These are phyloP conservation scores for Ricordea florida DNA, from an alignment of 92 coral and sea anemone genomes.

Conservation along the genomic window DNA sequence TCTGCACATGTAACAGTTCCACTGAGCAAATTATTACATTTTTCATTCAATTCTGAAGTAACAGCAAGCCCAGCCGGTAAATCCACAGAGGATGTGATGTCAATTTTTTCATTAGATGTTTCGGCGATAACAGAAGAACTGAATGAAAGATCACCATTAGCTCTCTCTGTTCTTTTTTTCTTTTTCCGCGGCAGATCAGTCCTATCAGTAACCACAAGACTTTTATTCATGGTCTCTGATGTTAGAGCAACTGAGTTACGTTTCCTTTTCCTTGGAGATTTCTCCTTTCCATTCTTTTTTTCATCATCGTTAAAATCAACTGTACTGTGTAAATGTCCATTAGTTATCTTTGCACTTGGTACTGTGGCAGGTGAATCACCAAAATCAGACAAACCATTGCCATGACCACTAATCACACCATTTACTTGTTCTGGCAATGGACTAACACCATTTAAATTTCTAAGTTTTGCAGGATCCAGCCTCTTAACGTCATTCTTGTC, in stretches of 20 bases:
- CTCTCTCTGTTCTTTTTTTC: conserved; percentile 1
- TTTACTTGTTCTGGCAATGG: conserved; percentile 17
- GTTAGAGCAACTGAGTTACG: background rate
- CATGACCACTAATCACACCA: background rate
- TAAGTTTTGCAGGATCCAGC: conserved; percentile 35
- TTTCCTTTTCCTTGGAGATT: conserved; percentile 5
- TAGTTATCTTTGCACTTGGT: background rate
- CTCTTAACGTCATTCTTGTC: conserved; percentile 67
- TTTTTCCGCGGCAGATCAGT: conserved; percentile 31
- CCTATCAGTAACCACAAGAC: background rate
- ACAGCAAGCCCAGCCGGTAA: background rate
- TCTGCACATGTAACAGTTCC: background rate
- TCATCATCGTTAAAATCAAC: background rate
- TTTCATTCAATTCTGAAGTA: background rate
- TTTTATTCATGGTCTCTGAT: background rate
- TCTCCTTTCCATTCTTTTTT: conserved; percentile 1
- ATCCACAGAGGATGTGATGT: background rate
- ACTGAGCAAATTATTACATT: background rate
- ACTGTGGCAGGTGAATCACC: background rate
- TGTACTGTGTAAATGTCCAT: background rate
- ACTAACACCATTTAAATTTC: conserved; percentile 50
- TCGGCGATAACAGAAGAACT: background rate
- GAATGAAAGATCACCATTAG: background rate
- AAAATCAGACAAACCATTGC: background rate
- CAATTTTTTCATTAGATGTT: background rate